These are phyloP conservation scores for Psittacula cyanocephala DNA, from an alignment of 2,113 vertebrate genomes.

Conservation along the genomic window DNA sequence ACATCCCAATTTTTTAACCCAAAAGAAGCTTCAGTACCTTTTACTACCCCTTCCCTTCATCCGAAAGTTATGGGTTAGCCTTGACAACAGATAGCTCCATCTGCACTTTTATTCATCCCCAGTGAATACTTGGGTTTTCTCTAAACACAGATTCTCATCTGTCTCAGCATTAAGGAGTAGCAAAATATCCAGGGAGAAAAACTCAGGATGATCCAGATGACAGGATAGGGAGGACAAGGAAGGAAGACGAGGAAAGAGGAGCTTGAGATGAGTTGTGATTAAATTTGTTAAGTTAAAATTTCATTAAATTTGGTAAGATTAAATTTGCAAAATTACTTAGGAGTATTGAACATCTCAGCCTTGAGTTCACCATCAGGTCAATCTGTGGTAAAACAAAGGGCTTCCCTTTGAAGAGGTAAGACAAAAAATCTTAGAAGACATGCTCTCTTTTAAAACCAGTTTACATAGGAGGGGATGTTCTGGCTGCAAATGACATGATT, in stretches of 20 bases:
- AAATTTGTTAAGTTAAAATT: background rate
- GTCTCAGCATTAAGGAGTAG: background rate
- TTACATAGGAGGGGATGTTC: background rate
- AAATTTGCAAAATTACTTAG: conserved; percentile 1
- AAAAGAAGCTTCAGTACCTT: background rate
- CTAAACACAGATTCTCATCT: conserved; percentile 1
- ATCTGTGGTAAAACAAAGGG: background rate
- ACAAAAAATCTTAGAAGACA: background rate
- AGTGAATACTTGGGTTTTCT: background rate
- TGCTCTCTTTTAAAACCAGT: background rate
- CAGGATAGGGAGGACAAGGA: background rate
- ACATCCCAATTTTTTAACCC: background rate
- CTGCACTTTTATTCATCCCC: conserved; percentile 7
- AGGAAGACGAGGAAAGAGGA: background rate
- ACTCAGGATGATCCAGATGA: background rate
- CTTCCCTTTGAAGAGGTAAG: background rate
- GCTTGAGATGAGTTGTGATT: background rate
- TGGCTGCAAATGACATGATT: fast-evolving
- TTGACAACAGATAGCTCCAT: background rate
- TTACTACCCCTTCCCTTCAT: background rate
- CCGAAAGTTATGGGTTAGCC: background rate
- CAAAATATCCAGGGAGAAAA: background rate
- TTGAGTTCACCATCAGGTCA: background rate
- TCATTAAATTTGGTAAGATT: conserved; percentile 16
- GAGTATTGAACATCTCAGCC: background rate